phyloP scores from a whole-genome alignment of 2,888 invertebrate genomes.

The Phrixothrix hirtus region DNA sequence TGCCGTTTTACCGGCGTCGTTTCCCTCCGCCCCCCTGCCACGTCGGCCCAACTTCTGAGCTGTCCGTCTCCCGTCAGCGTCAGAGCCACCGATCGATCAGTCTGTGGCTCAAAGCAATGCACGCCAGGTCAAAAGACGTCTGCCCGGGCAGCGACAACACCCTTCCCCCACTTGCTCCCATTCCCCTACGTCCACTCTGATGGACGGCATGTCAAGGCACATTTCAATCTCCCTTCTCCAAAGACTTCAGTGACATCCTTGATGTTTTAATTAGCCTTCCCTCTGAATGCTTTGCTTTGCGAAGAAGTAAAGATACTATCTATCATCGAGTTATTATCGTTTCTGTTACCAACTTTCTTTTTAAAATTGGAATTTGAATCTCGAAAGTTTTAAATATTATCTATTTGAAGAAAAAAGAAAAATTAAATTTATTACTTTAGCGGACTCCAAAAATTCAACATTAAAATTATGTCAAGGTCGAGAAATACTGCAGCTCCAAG shows the following conservation, averaged over 20 bases:
- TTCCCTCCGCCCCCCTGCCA: constrained; percentile 32
- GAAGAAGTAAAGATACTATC: neutral
- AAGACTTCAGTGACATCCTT: constrained; percentile 39
- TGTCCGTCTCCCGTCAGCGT: constrained; percentile 58
- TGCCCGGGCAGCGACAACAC: constrained; percentile 55
- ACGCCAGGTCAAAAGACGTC: constrained; percentile 58
- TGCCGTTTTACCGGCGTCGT: constrained; percentile 39
- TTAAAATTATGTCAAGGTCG: neutral
- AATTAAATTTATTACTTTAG: no score
- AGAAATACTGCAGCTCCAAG: neutral
- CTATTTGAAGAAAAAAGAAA: no score
- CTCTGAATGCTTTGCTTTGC: neutral
- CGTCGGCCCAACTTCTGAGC: constrained; percentile 44
- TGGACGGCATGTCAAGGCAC: constrained; percentile 46
- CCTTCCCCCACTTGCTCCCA: constrained; percentile 38
- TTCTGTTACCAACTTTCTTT: no score
- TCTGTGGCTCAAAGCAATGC: constrained; percentile 58
- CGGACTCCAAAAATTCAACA: no score
- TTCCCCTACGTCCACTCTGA: constrained; percentile 42
- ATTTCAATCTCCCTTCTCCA: constrained; percentile 44
- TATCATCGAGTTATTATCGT: no score
- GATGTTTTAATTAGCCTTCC: constrained; percentile 43
- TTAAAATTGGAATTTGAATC: no score
- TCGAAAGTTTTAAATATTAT: no score
- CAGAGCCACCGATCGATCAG: constrained; percentile 55